Evolutionary conservation across 1,140 invertebrate genomes (phyloP).

Genomic region (Eubasilissa regina): DNA sequence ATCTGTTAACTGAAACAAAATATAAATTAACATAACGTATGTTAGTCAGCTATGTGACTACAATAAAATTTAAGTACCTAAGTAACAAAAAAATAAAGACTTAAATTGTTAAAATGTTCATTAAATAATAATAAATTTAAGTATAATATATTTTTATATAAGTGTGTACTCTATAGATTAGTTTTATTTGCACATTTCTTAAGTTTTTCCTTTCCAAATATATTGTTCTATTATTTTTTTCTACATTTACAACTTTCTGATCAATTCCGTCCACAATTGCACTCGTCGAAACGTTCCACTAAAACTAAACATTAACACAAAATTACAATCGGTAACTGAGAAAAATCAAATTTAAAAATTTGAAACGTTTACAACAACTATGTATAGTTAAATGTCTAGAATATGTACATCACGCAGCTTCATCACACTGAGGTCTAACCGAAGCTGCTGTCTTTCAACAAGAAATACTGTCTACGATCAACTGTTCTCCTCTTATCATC

Average conservation of each 20-base stretch:
- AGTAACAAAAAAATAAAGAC: constrained; percentile 56
- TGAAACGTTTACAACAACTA: constrained; percentile 21
- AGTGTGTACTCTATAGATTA: constrained; percentile 26
- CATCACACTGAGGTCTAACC: background rate
- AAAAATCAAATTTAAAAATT: background rate
- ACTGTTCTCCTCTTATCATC: constrained; percentile 62
- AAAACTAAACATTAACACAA: constrained; percentile 29
- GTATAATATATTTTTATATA: constrained; percentile 33
- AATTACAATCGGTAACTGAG: constrained; percentile 45
- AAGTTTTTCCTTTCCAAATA: constrained; percentile 8
- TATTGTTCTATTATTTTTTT: constrained; percentile 18
- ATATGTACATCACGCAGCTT: background rate
- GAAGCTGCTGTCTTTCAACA: background rate
- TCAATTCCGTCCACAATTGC: constrained; percentile 12
- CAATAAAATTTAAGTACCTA: constrained; percentile 60
- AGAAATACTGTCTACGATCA: background rate
- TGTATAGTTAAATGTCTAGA: background rate
- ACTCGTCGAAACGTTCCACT: background rate
- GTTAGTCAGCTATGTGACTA: constrained; percentile 42
- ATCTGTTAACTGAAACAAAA: constrained; percentile 32
- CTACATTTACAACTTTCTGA: background rate
- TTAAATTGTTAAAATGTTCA: constrained; percentile 34
- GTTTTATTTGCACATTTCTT: constrained; percentile 42
- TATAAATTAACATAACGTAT: constrained; percentile 53
- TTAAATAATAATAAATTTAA: constrained; percentile 45